Conservation (phyloP, 1,140 invertebrate species). For the Drosophila orosa region DNA sequence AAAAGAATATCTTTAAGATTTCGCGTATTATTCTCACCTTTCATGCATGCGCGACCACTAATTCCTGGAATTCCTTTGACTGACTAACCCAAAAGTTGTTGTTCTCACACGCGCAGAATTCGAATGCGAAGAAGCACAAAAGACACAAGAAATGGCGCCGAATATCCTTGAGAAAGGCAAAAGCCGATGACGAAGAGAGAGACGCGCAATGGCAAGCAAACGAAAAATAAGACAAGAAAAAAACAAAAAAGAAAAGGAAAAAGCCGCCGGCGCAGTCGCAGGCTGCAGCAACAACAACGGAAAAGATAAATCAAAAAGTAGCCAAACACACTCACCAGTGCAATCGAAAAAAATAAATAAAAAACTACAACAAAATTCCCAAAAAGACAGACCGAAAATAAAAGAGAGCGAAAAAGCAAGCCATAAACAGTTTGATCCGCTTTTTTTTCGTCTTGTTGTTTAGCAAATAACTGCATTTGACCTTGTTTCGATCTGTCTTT, state of each 20-base stretch:
- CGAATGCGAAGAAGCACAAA: slow-evolving; percentile 12
- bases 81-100: slow-evolving; percentile 71
- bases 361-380: slow-evolving; percentile 8
- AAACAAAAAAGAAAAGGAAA: slow-evolving; percentile 26
- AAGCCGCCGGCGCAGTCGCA: slow-evolving; percentile 59
- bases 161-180: slow-evolving; percentile 80
- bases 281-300: slow-evolving; percentile 62
- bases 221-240: not conserved
- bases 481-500: slow-evolving; percentile 71
- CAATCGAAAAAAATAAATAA: slow-evolving; percentile 25
- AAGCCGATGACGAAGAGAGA: slow-evolving; percentile 61
- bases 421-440: slow-evolving; percentile 62
- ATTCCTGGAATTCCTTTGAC: slow-evolving; percentile 82
- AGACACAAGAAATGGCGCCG: slow-evolving; percentile 60
- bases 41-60: slow-evolving; percentile 54
- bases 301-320: slow-evolving; percentile 83
- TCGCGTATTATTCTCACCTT: slow-evolving; percentile 68
- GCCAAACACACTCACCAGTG: slow-evolving; percentile 54
- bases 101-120: slow-evolving; percentile 72
- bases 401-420: slow-evolving; percentile 34
- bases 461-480: slow-evolving; percentile 82
- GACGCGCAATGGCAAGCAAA: not conserved
- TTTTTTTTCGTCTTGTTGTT: slow-evolving; percentile 39
- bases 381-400: slow-evolving; percentile 44
- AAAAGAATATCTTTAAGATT: slow-evolving; percentile 50